A percentile compares a stretch with the other conserved stretches of the same genome.
These are phyloP conservation scores for Aselliscus stoliczkanus DNA, from an alignment of 2,797 vertebrate genomes.

Conservation along the genomic window DNA sequence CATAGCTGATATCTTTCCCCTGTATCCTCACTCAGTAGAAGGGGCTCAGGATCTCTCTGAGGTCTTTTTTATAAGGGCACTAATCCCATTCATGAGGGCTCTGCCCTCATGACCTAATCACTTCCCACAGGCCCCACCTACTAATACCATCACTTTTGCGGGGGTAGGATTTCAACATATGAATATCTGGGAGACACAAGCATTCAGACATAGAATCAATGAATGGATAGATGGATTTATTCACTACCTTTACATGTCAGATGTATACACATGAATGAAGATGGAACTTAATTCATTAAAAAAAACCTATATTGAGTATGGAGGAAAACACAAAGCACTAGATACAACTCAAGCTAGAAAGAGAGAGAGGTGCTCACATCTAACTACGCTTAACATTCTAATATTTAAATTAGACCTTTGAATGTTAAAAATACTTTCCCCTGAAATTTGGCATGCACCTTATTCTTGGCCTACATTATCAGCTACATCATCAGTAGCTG, in stretches of 20 bases:
- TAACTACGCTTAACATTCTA: background rate
- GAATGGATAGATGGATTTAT: background rate
- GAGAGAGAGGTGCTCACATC: background rate
- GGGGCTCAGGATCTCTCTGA: background rate
- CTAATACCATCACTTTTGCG: background rate
- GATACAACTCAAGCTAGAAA: background rate
- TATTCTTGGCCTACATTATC: background rate
- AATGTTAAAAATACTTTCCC: background rate
- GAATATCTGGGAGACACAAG: background rate
- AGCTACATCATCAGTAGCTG: background rate
- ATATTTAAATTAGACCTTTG: background rate
- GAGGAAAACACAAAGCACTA: background rate
- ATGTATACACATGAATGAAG: background rate
- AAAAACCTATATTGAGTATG: background rate
- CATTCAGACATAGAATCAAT: background rate
- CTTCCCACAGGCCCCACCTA: background rate
- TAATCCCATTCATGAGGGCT: background rate
- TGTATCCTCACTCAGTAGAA: background rate
- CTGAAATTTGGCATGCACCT: background rate
- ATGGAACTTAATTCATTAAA: background rate
- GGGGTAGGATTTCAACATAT: background rate
- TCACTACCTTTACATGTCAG: background rate
- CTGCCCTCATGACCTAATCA: background rate
- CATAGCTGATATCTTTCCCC: background rate
- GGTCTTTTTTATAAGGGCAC: background rate